phyloP scores from a whole-genome alignment of 2,113 vertebrate genomes.

The Apodemus sylvaticus region DNA sequence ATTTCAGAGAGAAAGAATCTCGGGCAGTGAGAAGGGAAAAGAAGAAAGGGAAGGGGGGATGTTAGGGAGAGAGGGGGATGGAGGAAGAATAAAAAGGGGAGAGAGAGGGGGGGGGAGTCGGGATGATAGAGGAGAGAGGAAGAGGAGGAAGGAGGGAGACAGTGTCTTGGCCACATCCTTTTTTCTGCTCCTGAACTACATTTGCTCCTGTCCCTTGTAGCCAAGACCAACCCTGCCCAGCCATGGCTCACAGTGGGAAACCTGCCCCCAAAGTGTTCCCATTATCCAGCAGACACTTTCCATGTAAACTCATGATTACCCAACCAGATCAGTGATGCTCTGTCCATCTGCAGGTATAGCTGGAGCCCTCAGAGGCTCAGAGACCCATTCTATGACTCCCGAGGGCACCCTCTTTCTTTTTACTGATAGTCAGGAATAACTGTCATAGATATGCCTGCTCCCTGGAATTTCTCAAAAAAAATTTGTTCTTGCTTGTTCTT shows the following conservation, averaged over 20 bases:
- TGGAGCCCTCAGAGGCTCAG: not conserved
- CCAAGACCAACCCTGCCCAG: not conserved
- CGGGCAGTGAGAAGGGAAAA: not conserved
- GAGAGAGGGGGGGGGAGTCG: too few species aligned
- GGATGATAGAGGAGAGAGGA: not conserved
- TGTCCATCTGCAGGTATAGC: too few species aligned
- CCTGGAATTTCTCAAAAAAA: too few species aligned
- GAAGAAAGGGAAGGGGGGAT: not conserved
- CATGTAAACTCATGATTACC: not conserved
- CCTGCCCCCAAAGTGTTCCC: not conserved
- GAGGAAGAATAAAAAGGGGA: too few species aligned
- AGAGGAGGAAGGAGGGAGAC: too few species aligned
- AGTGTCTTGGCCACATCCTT: not conserved
- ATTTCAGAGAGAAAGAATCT: not conserved
- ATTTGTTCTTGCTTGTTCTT: not conserved
- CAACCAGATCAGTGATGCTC: not conserved
- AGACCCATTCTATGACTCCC: not conserved
- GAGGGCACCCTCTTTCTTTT: too few species aligned
- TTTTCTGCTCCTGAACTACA: not conserved
- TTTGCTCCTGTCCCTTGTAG: not conserved
- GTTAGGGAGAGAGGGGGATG: conserved; percentile 29
- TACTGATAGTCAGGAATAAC: not conserved
- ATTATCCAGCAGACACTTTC: not conserved
- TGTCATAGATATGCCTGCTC: too few species aligned
- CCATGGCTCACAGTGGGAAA: not conserved